These are phyloP conservation scores for Terrapene triunguis DNA, from an alignment of 2,113 vertebrate genomes.

Conservation along the genomic window DNA sequence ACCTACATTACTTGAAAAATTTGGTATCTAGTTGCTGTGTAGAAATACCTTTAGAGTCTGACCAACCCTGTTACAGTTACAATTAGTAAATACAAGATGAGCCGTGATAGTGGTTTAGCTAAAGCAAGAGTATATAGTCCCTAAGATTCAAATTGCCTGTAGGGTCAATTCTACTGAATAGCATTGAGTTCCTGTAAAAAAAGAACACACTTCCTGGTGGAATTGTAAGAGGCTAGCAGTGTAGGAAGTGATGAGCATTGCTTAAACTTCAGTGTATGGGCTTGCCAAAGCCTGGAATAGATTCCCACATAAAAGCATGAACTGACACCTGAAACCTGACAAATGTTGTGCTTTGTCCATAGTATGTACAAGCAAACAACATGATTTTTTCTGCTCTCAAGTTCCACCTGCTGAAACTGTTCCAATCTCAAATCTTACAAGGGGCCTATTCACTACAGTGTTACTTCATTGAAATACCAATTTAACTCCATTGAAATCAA, in stretches of 20 bases:
- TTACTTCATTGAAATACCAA: not conserved
- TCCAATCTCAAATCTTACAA: constrained; percentile 21
- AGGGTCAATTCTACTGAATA: not conserved
- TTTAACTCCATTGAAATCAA: constrained; percentile 39
- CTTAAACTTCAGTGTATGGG: not conserved
- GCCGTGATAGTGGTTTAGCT: not conserved
- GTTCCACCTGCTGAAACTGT: constrained; percentile 59
- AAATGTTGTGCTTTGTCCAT: not conserved
- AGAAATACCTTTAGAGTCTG: not conserved
- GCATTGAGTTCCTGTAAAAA: fast-evolving
- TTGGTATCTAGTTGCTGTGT: not conserved
- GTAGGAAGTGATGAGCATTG: not conserved
- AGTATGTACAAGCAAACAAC: not conserved
- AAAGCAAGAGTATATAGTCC: too few species aligned
- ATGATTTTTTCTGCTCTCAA: not conserved
- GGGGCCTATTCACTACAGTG: not conserved
- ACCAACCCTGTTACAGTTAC: not conserved
- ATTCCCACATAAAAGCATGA: not conserved
- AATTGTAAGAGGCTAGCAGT: not conserved
- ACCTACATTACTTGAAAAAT: not conserved
- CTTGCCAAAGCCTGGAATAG: not conserved
- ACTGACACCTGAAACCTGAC: not conserved
- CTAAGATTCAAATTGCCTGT: not conserved
- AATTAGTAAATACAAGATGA: not conserved
- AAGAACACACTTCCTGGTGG: not conserved